These are phyloP conservation scores for Echinops telfairi DNA, from an alignment of 2,113 vertebrate species.

Conservation along the genomic window DNA sequence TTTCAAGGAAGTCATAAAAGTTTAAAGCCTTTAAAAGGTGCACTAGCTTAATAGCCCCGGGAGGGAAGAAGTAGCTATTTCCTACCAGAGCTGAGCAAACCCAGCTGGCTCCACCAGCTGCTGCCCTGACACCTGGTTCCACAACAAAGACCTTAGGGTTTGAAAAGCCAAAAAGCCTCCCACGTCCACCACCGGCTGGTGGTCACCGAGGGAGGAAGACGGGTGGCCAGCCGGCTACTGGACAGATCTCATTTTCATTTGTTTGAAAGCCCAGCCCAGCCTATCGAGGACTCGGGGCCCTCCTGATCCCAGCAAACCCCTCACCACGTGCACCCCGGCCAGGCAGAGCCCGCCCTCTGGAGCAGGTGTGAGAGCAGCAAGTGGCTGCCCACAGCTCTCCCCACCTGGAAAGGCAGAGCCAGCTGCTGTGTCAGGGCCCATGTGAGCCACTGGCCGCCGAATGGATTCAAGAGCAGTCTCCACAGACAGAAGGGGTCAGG, in stretches of 20 bases:
- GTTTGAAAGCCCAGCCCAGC: neutral
- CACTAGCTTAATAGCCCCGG: constrained; percentile 7
- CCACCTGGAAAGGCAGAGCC: neutral
- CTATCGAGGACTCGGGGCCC: neutral
- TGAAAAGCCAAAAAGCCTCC: neutral
- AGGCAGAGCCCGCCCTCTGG: accelerated
- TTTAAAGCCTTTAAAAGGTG: constrained; percentile 63
- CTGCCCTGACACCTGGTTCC: neutral
- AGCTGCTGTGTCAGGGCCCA: neutral
- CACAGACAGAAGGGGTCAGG: neutral
- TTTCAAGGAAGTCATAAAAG: constrained; percentile 65
- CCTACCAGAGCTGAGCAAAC: constrained; percentile 47
- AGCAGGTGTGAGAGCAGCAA: neutral
- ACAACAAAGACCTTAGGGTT: neutral
- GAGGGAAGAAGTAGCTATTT: constrained; percentile 42
- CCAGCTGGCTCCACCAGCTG: constrained; percentile 7
- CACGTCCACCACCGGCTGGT: neutral
- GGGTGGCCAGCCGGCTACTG: neutral
- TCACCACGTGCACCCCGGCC: accelerated
- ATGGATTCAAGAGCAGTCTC: neutral
- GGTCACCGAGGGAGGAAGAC: no score
- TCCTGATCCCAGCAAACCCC: neutral
- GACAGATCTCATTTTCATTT: neutral
- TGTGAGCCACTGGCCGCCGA: neutral
- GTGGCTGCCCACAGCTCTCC: neutral